These are phyloP conservation scores for Aphodius granarius DNA, from an alignment of 2,888 invertebrate genomes.

Conservation along the genomic window DNA sequence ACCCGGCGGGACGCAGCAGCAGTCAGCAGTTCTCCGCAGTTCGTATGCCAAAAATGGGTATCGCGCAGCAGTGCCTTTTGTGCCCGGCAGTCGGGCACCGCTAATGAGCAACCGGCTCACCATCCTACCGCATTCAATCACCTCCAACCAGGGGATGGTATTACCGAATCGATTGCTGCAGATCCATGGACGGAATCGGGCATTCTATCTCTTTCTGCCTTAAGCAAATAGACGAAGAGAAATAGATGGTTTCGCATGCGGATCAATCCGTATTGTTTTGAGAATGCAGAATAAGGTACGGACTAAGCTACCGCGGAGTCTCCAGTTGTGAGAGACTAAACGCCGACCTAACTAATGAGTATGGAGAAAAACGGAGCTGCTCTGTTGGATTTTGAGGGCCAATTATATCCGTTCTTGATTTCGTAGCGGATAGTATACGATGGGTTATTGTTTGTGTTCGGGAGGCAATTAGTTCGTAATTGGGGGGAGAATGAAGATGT, in stretches of 20 bases:
- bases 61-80: background rate
- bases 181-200: too few species aligned
- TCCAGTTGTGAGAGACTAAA: background rate
- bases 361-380: background rate
- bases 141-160: too few species aligned
- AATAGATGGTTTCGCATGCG: too few species aligned
- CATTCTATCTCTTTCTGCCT: too few species aligned
- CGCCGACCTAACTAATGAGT: background rate
- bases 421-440: background rate
- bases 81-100: constrained; percentile 2
- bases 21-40: background rate
- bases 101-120: background rate
- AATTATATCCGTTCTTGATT: background rate
- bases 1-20: background rate
- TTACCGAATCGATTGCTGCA: too few species aligned
- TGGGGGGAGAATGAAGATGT: background rate
- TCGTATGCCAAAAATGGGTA: background rate
- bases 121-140: background rate
- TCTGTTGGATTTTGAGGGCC: background rate
- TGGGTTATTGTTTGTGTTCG: background rate
- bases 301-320: background rate
- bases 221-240: too few species aligned
- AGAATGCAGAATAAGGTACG: too few species aligned
- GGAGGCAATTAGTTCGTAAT: background rate
- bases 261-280: too few species aligned